Base-by-base conservation (phyloP, 1,140 invertebrate species). In the Sarcophaga peregrina region DNA sequence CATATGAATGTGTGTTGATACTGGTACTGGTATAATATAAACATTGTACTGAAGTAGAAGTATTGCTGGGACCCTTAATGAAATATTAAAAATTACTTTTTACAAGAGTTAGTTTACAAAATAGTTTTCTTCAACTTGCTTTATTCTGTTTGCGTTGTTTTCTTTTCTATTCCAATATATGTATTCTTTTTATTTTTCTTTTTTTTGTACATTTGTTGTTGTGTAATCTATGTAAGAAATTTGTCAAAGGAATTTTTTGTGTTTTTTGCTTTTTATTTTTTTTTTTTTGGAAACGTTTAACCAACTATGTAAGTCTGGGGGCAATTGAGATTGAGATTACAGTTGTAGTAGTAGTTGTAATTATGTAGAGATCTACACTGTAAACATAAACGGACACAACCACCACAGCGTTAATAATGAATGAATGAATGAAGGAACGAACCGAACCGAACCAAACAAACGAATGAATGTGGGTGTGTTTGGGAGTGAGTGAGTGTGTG, bases 41-140 rank as follows among this genome's bases (percentile, higher is more conserved):
- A 37, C 25, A 37, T 37, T n/a, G n/a, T n/a, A 13, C 52, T 7
- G 11, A 13, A 58, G 52, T n/a, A n/a, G n/a, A n/a, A n/a, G n/a
- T 15, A 58, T 4, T 3, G 7, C n/a, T 58, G 62, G 10, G 62
- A 68, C 17, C n/a, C 17, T 68, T 68, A 76, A 76, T 76, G 74
- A 76, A 76, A 76, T 76, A 76, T 76, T 48, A 76, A 76, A 76
- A 76, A 76, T 76, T 76, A 76, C 74, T 76, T 76, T 37, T 37
- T 37, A 37, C 25, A 37, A 37, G 25, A 37, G 25, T 37, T 48
- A 76, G 74, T 75, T 76, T 76, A 48, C 15, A 68, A 68, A 68
- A 68, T 68, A 68, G 62, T 68, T 68, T 68, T 17, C 20, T 3
- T 15, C 25, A 37, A 37, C 25, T 37, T 37, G 25, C 25, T 37